Conservation (phyloP, 2,797 vertebrate species). For the Catamblyrhynchus diadema region DNA sequence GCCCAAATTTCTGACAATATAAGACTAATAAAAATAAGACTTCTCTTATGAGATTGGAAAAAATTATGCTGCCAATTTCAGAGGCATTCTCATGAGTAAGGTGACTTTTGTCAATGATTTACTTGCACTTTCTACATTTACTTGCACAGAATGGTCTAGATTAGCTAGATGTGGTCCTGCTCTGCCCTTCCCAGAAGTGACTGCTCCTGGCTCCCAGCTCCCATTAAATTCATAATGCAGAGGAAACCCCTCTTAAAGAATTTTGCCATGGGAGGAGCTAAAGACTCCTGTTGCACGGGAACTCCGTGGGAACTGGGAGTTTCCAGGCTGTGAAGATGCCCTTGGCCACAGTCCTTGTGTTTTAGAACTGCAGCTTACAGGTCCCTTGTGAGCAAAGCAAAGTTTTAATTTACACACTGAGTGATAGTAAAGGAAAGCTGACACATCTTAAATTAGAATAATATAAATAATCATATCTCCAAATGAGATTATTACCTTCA, state of each 20-base stretch:
- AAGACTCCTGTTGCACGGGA: not conserved
- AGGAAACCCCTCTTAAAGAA: not conserved
- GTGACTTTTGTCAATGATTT: not conserved
- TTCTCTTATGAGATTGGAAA: not conserved
- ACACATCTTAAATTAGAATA: not conserved
- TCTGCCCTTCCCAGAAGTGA: not conserved
- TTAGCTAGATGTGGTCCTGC: not conserved
- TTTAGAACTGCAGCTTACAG: not conserved
- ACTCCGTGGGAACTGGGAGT: not conserved
- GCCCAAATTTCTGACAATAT: not conserved
- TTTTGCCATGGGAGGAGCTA: not conserved
- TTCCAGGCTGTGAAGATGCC: not conserved
- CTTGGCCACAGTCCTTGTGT: not conserved
- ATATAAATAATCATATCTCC: not conserved
- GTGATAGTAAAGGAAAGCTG: not conserved
- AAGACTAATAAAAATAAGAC: not conserved
- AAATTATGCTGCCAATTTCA: not conserved
- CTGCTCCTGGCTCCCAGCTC: not conserved
- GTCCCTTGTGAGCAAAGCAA: not conserved
- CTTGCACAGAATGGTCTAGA: not conserved
- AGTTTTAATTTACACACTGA: not conserved
- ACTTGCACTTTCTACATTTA: not conserved
- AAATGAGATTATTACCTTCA: not conserved
- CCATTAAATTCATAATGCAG: not conserved
- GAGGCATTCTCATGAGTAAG: not conserved